phyloP scores from a whole-genome alignment of 2,797 vertebrate genomes.

The Tenualosa thibaudeaui region DNA sequence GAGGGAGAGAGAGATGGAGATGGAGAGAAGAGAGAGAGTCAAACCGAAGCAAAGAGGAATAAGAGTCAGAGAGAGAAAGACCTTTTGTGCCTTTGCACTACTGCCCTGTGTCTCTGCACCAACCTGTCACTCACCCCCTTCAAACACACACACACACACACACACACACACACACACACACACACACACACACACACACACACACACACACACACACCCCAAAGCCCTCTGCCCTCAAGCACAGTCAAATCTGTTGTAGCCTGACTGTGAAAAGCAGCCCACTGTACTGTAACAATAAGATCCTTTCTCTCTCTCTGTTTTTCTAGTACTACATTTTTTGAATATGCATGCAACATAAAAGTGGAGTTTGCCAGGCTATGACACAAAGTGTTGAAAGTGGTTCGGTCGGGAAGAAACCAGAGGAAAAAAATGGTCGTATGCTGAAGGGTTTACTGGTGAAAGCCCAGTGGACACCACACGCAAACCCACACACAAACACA shows the following conservation, averaged over 20 bases:
- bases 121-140: constrained; percentile 33
- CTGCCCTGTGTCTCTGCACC: constrained; percentile 7
- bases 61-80: background rate
- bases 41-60: background rate
- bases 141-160: background rate
- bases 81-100: constrained; percentile 29
- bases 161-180: constrained; percentile 9
- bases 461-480: background rate
- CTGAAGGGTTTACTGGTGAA: background rate
- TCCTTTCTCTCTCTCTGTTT: background rate
- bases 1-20: background rate
- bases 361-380: no score
- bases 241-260: background rate
- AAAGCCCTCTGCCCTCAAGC: background rate
- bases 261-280: background rate
- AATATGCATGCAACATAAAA: no score
- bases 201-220: background rate
- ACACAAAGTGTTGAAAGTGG: no score
- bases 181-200: constrained; percentile 12
- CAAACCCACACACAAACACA: background rate
- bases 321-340: background rate
- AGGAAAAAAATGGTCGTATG: background rate
- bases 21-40: background rate
- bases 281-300: background rate
- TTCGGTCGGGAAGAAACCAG: no score